Conservation (phyloP, 2,888 invertebrate genomes). For the Neoscelio sp. region DNA sequence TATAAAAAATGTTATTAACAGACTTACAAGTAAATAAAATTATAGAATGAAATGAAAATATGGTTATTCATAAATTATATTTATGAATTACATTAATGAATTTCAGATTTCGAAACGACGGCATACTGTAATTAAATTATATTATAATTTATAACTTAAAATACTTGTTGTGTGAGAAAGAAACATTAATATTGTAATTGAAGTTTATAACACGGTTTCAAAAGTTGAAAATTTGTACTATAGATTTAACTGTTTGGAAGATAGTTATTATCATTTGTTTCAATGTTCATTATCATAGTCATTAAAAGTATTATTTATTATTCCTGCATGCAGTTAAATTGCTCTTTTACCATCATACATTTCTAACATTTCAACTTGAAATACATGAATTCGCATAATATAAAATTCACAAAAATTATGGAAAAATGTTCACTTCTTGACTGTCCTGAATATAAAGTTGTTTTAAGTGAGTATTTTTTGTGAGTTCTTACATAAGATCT, state of each 20-base stretch:
- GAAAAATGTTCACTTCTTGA: too few species aligned
- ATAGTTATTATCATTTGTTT: constrained; percentile 35
- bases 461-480: too few species aligned
- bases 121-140: constrained; percentile 22
- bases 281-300: constrained; percentile 27
- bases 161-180: constrained; percentile 54
- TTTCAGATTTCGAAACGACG: constrained; percentile 6
- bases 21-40: too few species aligned
- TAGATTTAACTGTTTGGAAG: constrained; percentile 28
- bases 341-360: constrained; percentile 11
- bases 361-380: constrained; percentile 16
- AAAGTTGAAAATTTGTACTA: constrained; percentile 22
- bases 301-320: constrained; percentile 26
- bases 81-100: too few species aligned
- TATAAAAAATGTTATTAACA: too few species aligned
- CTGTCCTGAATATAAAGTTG: too few species aligned
- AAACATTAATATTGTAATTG: constrained; percentile 48
- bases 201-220: constrained; percentile 38
- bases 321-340: constrained; percentile 29
- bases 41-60: too few species aligned
- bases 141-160: constrained; percentile 35
- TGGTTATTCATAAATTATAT: too few species aligned
- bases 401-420: too few species aligned
- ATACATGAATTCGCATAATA: neutral
- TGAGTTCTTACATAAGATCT: too few species aligned